Base-by-base conservation (phyloP, 2,797 vertebrate species). In the Harpia harpyja region DNA sequence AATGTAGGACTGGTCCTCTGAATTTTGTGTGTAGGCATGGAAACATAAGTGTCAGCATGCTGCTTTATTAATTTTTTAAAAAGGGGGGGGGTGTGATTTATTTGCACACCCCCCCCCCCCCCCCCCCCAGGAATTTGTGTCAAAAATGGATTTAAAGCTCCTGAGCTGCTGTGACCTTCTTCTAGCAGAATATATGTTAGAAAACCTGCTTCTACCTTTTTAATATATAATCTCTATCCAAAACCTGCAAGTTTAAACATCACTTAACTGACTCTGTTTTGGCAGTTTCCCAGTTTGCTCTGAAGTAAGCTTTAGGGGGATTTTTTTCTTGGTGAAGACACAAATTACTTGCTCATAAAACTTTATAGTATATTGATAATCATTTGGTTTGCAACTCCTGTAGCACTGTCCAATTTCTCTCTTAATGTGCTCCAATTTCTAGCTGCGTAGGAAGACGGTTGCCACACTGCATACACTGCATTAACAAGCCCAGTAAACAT, bases 241-340 rank as follows among this genome's bases (percentile, higher is more conserved):
- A 88, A 84, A 41, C 18, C 37, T 92, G 63, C 92, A 95, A 69
- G 81, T 94, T 94, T 76, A 86, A 96, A 85, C 73, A n/a, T 74
- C 20, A 25, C 23, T 77, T 80, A 84, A 32, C 51, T 85, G 76
- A 46, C 63, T 54, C 15, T 41, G 24, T 88, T 75, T 65, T 91
- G 91, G 80, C 89, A 83, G 33, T 78, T 92, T 86, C 75, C 80
- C 88, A 76, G 25, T 89, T 97, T 88, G 35, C 86, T 84, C 74
- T 78, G 78, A 89, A 92, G 35, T 53, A 41, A 76, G 48, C 63
- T 92, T 91, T 48, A 94, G 75, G n/a, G 65, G 41, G 28, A 73
- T 59, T 85, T 96, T 70, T 91, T 92, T 44, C 65, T 69, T 80
- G 41, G 22, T 91, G 60, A 94, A 93, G 68, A 79, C 80, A 76